A percentile compares a stretch with the other conserved stretches of the same genome.
Evolutionary conservation across 23 tunicate genomes (phyloP).

Genomic region (Aplidium turbinatum): DNA sequence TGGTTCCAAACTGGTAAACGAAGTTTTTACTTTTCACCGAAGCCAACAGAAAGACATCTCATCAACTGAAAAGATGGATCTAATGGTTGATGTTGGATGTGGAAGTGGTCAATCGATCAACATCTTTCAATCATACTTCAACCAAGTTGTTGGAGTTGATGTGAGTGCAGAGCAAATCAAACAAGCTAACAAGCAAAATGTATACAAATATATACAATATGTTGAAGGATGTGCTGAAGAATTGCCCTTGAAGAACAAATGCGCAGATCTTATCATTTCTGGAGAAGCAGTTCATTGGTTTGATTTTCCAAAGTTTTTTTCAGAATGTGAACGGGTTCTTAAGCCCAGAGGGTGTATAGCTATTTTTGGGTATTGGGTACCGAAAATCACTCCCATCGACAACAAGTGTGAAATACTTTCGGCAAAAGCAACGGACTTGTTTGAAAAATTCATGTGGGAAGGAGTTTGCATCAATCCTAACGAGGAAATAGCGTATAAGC

Average conservation of each 20-base stretch:
- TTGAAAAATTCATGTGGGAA: neutral
- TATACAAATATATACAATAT: constrained; percentile 25
- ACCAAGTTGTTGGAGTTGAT: constrained; percentile 44
- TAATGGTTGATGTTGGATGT: constrained; percentile 72
- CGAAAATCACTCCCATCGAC: neutral
- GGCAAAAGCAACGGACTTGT: neutral
- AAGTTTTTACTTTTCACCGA: no score
- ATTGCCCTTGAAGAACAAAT: constrained; percentile 31
- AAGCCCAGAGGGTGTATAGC: constrained; percentile 70
- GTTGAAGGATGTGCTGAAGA: constrained; percentile 43
- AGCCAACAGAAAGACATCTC: no score
- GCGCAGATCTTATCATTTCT: constrained; percentile 61
- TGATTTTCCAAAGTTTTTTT: constrained; percentile 53
- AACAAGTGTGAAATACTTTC: neutral
- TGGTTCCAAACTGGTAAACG: no score
- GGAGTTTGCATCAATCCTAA: neutral
- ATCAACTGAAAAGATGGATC: constrained; percentile 11
- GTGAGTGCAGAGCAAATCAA: constrained; percentile 49
- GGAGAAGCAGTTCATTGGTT: constrained; percentile 78
- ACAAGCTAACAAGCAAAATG: constrained; percentile 31
- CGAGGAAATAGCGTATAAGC: neutral
- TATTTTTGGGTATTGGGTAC: constrained; percentile 43
- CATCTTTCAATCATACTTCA: constrained; percentile 29
- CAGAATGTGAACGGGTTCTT: constrained; percentile 59
- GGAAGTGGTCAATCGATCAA: constrained; percentile 57